Conservation (phyloP, 2,888 invertebrate genomes). For the Dromius quadrimaculatus region DNA sequence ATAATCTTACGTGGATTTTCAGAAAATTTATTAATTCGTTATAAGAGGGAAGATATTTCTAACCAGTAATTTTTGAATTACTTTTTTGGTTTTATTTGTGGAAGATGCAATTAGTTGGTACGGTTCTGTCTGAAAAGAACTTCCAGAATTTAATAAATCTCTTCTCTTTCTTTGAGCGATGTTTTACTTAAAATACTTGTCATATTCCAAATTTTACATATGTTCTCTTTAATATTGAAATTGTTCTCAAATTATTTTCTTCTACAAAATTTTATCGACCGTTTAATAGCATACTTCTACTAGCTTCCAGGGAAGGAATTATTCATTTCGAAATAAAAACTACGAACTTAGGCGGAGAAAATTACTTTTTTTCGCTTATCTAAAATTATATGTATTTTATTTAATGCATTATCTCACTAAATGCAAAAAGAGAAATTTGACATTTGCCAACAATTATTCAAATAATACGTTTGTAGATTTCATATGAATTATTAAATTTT, state of each 20-base stretch:
- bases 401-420: constrained; percentile 1
- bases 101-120: no score
- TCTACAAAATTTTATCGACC: constrained; percentile 35
- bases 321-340: constrained; percentile 13
- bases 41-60: no score
- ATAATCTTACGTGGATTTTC: no score
- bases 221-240: constrained; percentile 13
- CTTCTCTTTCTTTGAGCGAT: constrained; percentile 14
- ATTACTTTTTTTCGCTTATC: constrained; percentile 5
- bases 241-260: constrained; percentile 2
- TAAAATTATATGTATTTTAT: constrained; percentile 25
- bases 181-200: constrained; percentile 42
- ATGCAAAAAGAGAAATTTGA: constrained; percentile 30
- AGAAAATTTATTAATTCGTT: no score
- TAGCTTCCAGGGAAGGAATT: neutral
- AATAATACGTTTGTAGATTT: constrained; percentile 19
- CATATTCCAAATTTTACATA: constrained; percentile 36
- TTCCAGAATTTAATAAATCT: constrained; percentile 6
- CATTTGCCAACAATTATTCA: constrained; percentile 27
- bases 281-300: constrained; percentile 40
- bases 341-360: neutral
- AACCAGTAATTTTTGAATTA: no score
- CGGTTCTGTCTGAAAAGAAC: constrained; percentile 25
- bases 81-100: no score
- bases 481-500: constrained; percentile 19